A percentile compares a stretch with the other conserved stretches of the same genome.
phyloP scores from a whole-genome alignment of 1,140 invertebrate genomes.

The Drosophila suzukii region DNA sequence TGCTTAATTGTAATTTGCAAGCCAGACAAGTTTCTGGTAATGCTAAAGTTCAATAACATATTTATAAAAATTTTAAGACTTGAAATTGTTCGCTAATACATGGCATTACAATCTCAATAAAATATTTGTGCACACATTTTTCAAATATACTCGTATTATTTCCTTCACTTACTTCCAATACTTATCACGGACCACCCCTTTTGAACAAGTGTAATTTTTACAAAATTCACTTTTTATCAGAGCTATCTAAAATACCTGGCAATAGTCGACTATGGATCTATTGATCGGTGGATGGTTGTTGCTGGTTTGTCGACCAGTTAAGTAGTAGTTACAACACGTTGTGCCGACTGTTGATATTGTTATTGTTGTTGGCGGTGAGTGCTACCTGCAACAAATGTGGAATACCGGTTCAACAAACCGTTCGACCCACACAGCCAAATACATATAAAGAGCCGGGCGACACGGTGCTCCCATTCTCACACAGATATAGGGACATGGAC shows the following conservation, averaged over 20 bases:
- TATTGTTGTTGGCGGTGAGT: conserved; percentile 12
- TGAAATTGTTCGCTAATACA: not conserved
- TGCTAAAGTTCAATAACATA: conserved; percentile 2
- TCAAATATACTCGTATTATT: not conserved
- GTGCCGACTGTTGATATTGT: not conserved
- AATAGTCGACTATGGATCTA: conserved; percentile 11
- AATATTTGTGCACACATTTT: not conserved
- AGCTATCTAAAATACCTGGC: conserved; percentile 12
- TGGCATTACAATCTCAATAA: not conserved
- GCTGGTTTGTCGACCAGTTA: conserved; percentile 39
- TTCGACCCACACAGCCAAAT: conserved; percentile 44
- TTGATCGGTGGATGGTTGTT: conserved; percentile 16
- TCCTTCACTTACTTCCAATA: not conserved
- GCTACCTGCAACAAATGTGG: conserved; percentile 49
- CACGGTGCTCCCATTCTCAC: conserved; percentile 71
- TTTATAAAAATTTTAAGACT: not conserved
- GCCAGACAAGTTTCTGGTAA: not conserved
- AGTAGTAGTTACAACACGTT: conserved; percentile 50
- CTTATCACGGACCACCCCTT: conserved; percentile 21
- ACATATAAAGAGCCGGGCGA: conserved; percentile 34
- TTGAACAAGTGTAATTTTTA: not conserved
- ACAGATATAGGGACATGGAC: conserved; percentile 14
- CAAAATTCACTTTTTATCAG: conserved; percentile 24
- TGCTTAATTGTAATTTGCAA: not conserved
- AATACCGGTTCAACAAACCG: conserved; percentile 66